Evolutionary conservation across 1,140 invertebrate genomes (phyloP).

Genomic region (Drosophila teissieri): DNA sequence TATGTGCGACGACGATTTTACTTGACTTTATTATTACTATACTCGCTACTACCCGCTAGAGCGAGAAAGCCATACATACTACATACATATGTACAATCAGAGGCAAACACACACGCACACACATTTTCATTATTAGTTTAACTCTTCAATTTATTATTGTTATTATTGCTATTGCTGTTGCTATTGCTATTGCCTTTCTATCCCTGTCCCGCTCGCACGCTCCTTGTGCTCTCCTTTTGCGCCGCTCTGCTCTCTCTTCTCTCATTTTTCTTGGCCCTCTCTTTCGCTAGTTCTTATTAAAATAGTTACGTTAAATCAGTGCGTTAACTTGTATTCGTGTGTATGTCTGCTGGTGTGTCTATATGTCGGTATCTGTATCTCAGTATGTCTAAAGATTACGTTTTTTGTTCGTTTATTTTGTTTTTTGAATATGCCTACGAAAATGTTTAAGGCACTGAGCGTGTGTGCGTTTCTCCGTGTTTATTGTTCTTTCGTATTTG

Average conservation of each 20-base stretch:
- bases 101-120: conserved; percentile 28
- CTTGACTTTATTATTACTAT: conserved; percentile 64
- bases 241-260: conserved; percentile 17
- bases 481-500: conserved; percentile 73
- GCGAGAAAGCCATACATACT: conserved; percentile 23
- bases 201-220: conserved; percentile 29
- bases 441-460: conserved; percentile 37
- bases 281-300: conserved; percentile 54
- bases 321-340: conserved; percentile 55
- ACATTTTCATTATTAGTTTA: conserved; percentile 78
- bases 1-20: conserved; percentile 66
- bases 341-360: conserved; percentile 33
- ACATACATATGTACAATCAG: conserved; percentile 12
- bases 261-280: conserved; percentile 27
- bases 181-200: not conserved
- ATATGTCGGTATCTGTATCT: conserved; percentile 10
- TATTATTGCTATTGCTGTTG: conserved; percentile 52
- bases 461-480: conserved; percentile 24
- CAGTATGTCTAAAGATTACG: conserved; percentile 32
- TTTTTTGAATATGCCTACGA: conserved; percentile 39
- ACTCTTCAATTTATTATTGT: conserved; percentile 83
- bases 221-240: conserved; percentile 36
- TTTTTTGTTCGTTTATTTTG: conserved; percentile 18
- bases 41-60: conserved; percentile 5
- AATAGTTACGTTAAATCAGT: conserved; percentile 81